Conservation (phyloP, 2,888 invertebrate genomes). For the Trichopoda pennipes region DNA sequence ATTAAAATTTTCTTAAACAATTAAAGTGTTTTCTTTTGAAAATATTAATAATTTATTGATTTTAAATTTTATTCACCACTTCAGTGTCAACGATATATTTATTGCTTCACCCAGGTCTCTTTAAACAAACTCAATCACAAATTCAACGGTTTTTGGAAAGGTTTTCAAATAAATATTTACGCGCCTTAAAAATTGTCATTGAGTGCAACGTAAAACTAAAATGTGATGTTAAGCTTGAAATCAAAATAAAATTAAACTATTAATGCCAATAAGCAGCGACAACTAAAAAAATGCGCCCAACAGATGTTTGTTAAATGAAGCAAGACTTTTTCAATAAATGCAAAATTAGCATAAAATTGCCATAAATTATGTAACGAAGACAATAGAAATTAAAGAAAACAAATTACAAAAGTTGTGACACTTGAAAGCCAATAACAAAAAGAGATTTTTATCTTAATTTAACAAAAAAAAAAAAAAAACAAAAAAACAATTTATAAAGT, state of each 20-base stretch:
- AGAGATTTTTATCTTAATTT: neutral
- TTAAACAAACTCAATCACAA: neutral
- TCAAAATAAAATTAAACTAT: neutral
- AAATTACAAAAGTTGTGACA: constrained; percentile 1
- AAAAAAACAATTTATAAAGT: no score
- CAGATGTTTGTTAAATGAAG: constrained; percentile 51
- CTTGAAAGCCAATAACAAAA: neutral
- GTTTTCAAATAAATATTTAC: constrained; percentile 5
- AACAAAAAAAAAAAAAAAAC: neutral
- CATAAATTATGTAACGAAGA: constrained; percentile 36
- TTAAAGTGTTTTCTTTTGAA: constrained; percentile 13
- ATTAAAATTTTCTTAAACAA: constrained; percentile 2
- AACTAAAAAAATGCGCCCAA: constrained; percentile 13
- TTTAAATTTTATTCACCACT: neutral
- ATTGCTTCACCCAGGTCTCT: constrained; percentile 13
- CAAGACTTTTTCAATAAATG: constrained; percentile 37
- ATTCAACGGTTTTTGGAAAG: neutral
- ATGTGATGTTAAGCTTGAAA: neutral
- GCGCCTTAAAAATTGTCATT: constrained; percentile 47
- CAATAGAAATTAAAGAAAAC: constrained; percentile 29
- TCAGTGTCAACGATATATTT: neutral
- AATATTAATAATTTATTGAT: neutral
- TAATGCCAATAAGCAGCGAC: constrained; percentile 14
- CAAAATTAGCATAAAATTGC: constrained; percentile 59
- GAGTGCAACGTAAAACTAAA: constrained; percentile 4